Percentiles rank a stretch among this genome's conserved stretches.
These are phyloP conservation scores for Gymnorhina tibicen DNA, from an alignment of 2,113 vertebrate species.

Conservation along the genomic window DNA sequence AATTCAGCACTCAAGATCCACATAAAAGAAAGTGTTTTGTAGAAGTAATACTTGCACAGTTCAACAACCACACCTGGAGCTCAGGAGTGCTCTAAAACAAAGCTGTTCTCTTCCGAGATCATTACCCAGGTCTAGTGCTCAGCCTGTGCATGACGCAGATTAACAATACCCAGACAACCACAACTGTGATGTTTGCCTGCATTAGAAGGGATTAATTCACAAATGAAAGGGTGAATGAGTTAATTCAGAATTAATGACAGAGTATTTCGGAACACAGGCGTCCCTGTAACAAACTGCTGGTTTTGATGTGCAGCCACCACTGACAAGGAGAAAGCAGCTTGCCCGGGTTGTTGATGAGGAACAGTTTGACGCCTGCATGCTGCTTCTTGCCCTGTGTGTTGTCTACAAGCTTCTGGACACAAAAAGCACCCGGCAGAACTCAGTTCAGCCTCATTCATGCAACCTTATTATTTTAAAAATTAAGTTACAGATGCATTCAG, in stretches of 20 bases:
- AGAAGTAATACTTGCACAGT: neutral
- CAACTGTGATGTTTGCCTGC: neutral
- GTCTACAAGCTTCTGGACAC: neutral
- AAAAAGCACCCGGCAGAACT: neutral
- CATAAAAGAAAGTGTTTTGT: neutral
- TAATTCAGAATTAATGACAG: slow-evolving; percentile 38
- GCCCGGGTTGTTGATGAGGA: neutral
- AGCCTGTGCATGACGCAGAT: neutral
- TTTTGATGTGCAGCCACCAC: neutral
- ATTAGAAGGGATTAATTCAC: slow-evolving; percentile 29
- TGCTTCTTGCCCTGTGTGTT: neutral
- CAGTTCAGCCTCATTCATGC: neutral
- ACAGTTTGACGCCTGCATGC: neutral
- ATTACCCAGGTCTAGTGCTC: neutral
- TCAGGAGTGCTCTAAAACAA: neutral
- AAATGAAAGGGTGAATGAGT: slow-evolving; percentile 21
- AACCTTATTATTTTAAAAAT: neutral
- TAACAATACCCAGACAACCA: neutral
- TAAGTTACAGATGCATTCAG: neutral
- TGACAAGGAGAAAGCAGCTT: neutral
- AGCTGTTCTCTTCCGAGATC: neutral
- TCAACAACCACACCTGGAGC: neutral
- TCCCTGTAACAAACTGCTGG: neutral
- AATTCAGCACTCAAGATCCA: neutral
- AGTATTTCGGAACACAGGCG: neutral